Evolutionary conservation across 2,113 vertebrate species (phyloP).

Genomic region (Bubo blakistoni): DNA sequence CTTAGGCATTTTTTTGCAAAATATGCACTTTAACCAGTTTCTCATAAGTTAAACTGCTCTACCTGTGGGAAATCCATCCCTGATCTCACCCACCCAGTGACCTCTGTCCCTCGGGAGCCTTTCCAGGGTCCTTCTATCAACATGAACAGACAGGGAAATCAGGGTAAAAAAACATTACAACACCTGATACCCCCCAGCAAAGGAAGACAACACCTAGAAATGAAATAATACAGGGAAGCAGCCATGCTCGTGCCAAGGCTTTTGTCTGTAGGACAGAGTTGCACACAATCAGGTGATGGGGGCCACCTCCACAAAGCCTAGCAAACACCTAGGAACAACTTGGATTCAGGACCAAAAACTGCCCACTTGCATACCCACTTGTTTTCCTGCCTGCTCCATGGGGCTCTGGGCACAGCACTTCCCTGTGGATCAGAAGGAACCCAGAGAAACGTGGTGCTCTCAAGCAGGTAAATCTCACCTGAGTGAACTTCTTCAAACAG

Average conservation of each 20-base stretch:
- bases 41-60: not conserved
- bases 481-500: not conserved
- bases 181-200: not conserved
- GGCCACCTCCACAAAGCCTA: not conserved
- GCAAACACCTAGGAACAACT: not conserved
- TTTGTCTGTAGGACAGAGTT: not conserved
- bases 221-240: not conserved
- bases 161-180: not conserved
- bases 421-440: not conserved
- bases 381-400: not conserved
- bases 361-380: not conserved
- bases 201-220: not conserved
- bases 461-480: not conserved
- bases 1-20: not conserved
- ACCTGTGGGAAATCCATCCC: not conserved
- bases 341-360: not conserved
- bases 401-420: fast-evolving
- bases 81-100: not conserved
- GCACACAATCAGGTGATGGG: not conserved
- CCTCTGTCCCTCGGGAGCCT: not conserved
- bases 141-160: not conserved
- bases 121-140: not conserved
- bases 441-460: not conserved
- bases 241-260: not conserved
- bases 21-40: not conserved